Conservation (phyloP, 2,797 vertebrate genomes). For the Protosalanx chinensis region DNA sequence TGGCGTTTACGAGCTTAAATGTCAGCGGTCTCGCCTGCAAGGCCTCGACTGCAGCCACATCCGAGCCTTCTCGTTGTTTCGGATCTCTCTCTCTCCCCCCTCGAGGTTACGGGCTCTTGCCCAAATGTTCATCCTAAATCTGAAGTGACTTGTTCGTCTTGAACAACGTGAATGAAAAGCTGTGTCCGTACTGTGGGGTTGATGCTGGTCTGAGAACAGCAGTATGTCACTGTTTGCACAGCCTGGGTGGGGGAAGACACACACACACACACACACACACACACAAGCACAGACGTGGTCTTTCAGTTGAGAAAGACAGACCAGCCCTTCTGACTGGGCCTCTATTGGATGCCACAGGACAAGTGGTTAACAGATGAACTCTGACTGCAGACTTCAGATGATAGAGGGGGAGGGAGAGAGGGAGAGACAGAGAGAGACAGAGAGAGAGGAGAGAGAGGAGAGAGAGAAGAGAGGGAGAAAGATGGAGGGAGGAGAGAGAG, state of each 20-base stretch:
- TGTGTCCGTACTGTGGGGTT: neutral
- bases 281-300: neutral
- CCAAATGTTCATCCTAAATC: slow-evolving; percentile 24
- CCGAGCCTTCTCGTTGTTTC: slow-evolving; percentile 6
- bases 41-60: slow-evolving; percentile 28
- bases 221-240: neutral
- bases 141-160: slow-evolving; percentile 29
- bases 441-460: no score
- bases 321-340: neutral
- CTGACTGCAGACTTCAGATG: slow-evolving; percentile 9
- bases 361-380: slow-evolving; percentile 7
- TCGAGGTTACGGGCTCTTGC: slow-evolving; percentile 22
- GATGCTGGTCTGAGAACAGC: neutral
- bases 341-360: neutral
- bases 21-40: slow-evolving; percentile 33
- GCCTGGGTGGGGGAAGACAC: slow-evolving; percentile 1
- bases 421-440: no score
- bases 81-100: slow-evolving; percentile 7
- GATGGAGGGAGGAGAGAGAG: no score
- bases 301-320: slow-evolving; percentile 7
- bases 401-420: neutral
- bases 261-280: neutral
- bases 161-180: no score
- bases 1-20: slow-evolving; percentile 20
- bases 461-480: no score